Conservation (phyloP, 1,140 invertebrate species). For the Atta cephalotes region DNA sequence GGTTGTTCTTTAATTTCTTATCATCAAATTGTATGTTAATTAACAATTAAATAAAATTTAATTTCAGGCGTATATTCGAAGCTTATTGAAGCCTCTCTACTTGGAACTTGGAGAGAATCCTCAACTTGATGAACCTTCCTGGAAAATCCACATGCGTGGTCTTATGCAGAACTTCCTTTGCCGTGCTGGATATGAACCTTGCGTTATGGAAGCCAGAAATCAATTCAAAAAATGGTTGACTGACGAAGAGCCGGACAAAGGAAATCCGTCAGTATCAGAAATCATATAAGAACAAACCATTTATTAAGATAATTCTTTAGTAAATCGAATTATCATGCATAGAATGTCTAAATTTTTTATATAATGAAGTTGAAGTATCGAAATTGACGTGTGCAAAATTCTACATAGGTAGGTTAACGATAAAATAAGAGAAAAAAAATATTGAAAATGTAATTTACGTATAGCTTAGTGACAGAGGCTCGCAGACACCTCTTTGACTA, state of each 20-base stretch:
- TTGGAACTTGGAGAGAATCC: conserved; percentile 87
- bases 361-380: no score
- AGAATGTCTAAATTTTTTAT: no score
- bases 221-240: conserved; percentile 90
- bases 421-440: no score
- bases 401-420: no score
- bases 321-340: no score
- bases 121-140: conserved; percentile 87
- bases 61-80: conserved; percentile 88
- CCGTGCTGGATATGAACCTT: conserved; percentile 90
- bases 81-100: conserved; percentile 89
- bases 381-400: no score
- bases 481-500: no score
- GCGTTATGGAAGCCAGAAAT: conserved; percentile 89
- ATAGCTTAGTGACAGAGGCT: no score
- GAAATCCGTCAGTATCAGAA: conserved; percentile 89
- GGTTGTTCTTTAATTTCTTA: not conserved
- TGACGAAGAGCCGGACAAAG: conserved; percentile 89
- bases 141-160: conserved; percentile 88
- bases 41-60: conserved; percentile 13
- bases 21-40: no score
- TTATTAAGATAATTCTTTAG: not conserved
- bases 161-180: conserved; percentile 90
- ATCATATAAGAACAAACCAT: not conserved
- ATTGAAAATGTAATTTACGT: no score